A percentile compares a stretch with the other conserved stretches of the same genome.
These are phyloP conservation scores for Bombyx mori DNA, from an alignment of 1,140 invertebrate genomes.

Conservation along the genomic window ASM3026992v2 NC_085130.1:11858001-11858500, in stretches of 20 bases:
- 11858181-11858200: constrained; percentile 32
- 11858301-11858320: constrained; percentile 40
- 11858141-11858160: constrained; percentile 19
- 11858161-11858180: too few species aligned
- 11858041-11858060: neutral
- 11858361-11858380: constrained; percentile 39
- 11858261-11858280: constrained; percentile 46
- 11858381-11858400: constrained; percentile 42
- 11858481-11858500: constrained; percentile 46
- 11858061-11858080: constrained; percentile 10
- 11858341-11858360: constrained; percentile 26
- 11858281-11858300: constrained; percentile 42
- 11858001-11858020: constrained; percentile 45
- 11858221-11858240: constrained; percentile 55
- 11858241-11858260: constrained; percentile 60
- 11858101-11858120: constrained; percentile 42
- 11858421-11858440: constrained; percentile 45
- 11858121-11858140: constrained; percentile 50
- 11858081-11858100: constrained; percentile 4
- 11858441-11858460: constrained; percentile 31
- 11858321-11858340: constrained; percentile 47
- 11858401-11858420: constrained; percentile 46
- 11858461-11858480: constrained; percentile 45
- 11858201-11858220: constrained; percentile 48
- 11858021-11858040: constrained; percentile 24